These are phyloP conservation scores for Mesorhabditis belari DNA, from an alignment of 2,888 invertebrate species.

Conservation along the genomic window DNA sequence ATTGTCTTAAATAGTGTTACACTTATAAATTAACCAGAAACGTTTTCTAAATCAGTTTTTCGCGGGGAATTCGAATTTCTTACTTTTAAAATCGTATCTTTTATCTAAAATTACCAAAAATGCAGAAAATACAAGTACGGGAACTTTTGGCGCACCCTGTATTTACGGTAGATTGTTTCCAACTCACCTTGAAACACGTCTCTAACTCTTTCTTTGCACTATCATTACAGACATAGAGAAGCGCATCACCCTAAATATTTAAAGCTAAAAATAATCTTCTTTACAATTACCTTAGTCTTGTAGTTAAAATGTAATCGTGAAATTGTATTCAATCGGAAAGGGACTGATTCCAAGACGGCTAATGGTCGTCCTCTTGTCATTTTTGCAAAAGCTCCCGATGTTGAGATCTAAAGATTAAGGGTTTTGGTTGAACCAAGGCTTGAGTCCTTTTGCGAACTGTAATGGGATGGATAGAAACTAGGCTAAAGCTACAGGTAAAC, in stretches of 20 bases:
- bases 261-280: background rate
- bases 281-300: background rate
- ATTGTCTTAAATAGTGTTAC: no score
- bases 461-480: background rate
- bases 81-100: no score
- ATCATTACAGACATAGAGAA: constrained; percentile 49
- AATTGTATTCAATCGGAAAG: constrained; percentile 44
- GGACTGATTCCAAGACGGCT: constrained; percentile 45
- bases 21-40: no score
- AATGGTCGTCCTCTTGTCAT: constrained; percentile 26
- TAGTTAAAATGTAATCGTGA: constrained; percentile 48
- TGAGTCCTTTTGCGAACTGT: background rate
- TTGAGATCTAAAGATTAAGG: constrained; percentile 14
- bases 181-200: constrained; percentile 39
- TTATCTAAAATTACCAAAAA: no score
- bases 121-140: no score
- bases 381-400: constrained; percentile 15
- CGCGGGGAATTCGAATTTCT: no score
- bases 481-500: background rate
- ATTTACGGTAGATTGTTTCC: background rate
- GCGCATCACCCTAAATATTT: constrained; percentile 30
- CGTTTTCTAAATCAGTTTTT: no score
- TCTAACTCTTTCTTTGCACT: constrained; percentile 47
- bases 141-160: no score
- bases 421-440: background rate